These are phyloP conservation scores for Syngnathus acus DNA, from an alignment of 2,797 vertebrate genomes.

Conservation along the genomic window DNA sequence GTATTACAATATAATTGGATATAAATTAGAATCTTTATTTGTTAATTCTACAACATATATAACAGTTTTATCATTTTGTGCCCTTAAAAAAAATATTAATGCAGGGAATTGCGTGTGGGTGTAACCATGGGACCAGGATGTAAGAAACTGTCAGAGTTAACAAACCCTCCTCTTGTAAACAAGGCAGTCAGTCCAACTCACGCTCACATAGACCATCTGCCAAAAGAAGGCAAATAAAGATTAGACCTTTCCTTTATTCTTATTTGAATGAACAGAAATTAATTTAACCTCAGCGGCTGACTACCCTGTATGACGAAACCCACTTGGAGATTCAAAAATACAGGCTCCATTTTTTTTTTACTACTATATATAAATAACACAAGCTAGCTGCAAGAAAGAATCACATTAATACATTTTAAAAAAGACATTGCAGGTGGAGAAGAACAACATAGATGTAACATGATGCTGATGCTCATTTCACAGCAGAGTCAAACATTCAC, in stretches of 20 bases:
- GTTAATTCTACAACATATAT: not conserved
- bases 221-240: not conserved
- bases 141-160: constrained; percentile 43
- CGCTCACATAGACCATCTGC: not conserved
- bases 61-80: not conserved
- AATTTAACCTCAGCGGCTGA: not conserved
- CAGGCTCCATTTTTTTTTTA: too few species aligned
- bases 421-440: not conserved
- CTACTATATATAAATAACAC: too few species aligned
- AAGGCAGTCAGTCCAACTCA: constrained; percentile 19
- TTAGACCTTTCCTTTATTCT: not conserved
- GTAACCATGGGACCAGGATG: constrained; percentile 65
- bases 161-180: constrained; percentile 66
- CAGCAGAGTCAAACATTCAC: not conserved
- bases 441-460: not conserved
- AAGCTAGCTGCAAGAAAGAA: too few species aligned
- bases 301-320: not conserved
- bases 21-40: too few species aligned
- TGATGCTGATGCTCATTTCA: not conserved
- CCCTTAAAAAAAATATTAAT: not conserved
- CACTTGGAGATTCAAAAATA: not conserved
- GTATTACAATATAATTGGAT: too few species aligned
- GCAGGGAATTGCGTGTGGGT: constrained; percentile 1
- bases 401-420: not conserved
- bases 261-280: not conserved